These are phyloP conservation scores for Drosophila hydei DNA, from an alignment of 1,140 invertebrate species.

Conservation along the genomic window DNA sequence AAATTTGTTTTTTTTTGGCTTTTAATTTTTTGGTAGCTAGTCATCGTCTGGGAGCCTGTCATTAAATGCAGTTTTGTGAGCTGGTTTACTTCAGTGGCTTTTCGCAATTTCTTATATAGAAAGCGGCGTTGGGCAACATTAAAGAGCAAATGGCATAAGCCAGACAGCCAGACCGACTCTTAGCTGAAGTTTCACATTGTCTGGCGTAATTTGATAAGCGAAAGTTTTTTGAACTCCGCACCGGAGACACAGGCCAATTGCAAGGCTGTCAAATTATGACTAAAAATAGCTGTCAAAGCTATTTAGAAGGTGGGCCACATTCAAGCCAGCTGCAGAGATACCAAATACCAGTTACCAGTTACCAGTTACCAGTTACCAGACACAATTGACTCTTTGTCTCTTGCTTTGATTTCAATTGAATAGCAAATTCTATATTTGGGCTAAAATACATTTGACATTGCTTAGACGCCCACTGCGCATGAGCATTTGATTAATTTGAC, in stretches of 20 bases:
- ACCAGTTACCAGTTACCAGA: no score
- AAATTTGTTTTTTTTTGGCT: constrained; percentile 11
- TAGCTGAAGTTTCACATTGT: constrained; percentile 42
- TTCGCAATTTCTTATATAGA: constrained; percentile 58
- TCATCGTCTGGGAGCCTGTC: constrained; percentile 41
- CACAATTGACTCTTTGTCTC: constrained; percentile 20
- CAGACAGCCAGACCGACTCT: constrained; percentile 12
- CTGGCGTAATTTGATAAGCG: constrained; percentile 65
- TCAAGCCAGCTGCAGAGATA: constrained; percentile 51
- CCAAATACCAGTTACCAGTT: constrained; percentile 8
- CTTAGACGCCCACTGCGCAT: constrained; percentile 61
- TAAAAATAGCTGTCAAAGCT: constrained; percentile 49
- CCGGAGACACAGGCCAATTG: constrained; percentile 17
- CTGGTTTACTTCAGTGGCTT: constrained; percentile 53
- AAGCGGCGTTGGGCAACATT: constrained; percentile 46
- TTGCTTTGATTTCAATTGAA: constrained; percentile 63
- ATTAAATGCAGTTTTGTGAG: constrained; percentile 68
- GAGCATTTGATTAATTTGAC: constrained; percentile 6
- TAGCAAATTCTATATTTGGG: constrained; percentile 30
- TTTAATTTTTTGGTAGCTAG: constrained; percentile 11
- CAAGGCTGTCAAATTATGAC: constrained; percentile 65
- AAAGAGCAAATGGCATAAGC: constrained; percentile 45
- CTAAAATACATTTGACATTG: constrained; percentile 64
- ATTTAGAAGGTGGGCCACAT: constrained; percentile 38
- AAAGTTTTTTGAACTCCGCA: constrained; percentile 75